Evolutionary conservation across 2,888 invertebrate species (phyloP).

Genomic region (Aphodius sticticus): DNA sequence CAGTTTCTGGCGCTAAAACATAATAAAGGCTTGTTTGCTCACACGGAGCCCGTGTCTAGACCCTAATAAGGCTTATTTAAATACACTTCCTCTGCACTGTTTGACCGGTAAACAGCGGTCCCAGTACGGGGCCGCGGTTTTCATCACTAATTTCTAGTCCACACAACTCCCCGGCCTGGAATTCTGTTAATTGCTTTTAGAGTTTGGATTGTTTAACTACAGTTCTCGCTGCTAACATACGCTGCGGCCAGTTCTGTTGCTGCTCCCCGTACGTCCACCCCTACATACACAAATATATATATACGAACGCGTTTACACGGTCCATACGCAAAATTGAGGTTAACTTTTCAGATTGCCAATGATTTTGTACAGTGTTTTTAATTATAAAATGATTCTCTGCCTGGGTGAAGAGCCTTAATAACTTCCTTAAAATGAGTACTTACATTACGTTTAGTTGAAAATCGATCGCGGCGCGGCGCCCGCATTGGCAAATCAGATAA

Average conservation of each 20-base stretch:
- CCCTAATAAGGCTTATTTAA: constrained; percentile 55
- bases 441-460: too few relatives aligned
- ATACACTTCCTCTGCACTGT: constrained; percentile 52
- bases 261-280: neutral
- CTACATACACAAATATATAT: neutral
- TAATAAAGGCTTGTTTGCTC: constrained; percentile 47
- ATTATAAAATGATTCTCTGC: too few relatives aligned
- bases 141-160: constrained; percentile 55
- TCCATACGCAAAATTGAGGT: neutral
- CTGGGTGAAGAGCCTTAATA: too few relatives aligned
- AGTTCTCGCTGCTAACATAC: constrained; percentile 34
- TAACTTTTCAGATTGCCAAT: too few relatives aligned
- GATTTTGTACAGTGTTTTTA: too few relatives aligned
- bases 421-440: too few relatives aligned
- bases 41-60: constrained; percentile 47
- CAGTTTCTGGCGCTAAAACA: constrained; percentile 45
- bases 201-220: constrained; percentile 52
- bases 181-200: constrained; percentile 55
- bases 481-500: too few relatives aligned
- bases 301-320: neutral
- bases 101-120: constrained; percentile 51
- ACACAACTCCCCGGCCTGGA: constrained; percentile 51
- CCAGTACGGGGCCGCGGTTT: constrained; percentile 46
- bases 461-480: too few relatives aligned
- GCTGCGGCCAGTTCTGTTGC: neutral